phyloP scores from a whole-genome alignment of 2,888 invertebrate species.

The Smittia aterrima region DNA sequence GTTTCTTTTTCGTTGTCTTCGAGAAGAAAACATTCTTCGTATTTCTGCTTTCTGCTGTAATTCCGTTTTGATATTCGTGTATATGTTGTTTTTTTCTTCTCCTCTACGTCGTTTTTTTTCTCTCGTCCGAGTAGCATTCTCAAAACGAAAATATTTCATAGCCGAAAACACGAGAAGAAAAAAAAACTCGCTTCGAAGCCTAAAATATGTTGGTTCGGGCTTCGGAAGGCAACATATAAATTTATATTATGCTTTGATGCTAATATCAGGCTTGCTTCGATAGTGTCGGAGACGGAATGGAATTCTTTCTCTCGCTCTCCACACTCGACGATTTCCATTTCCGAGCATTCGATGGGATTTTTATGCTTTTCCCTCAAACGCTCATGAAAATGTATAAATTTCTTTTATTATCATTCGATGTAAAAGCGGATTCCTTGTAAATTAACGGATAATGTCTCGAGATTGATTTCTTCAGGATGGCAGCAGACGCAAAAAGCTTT shows the following conservation, averaged over 20 bases:
- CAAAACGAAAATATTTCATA: constrained; percentile 26
- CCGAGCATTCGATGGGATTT: not conserved
- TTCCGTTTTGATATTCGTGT: constrained; percentile 17
- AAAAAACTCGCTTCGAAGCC: constrained; percentile 14
- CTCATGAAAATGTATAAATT: not conserved
- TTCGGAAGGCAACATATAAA: constrained; percentile 4
- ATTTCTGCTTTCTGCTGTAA: constrained; percentile 31
- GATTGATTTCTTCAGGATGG: constrained; percentile 2
- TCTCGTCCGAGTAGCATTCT: constrained; percentile 13
- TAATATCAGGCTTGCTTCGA: not conserved
- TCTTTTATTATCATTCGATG: not conserved
- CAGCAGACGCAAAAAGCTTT: not conserved
- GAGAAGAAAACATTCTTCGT: constrained; percentile 39
- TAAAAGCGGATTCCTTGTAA: constrained; percentile 4
- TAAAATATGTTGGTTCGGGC: not conserved
- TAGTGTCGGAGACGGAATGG: not conserved
- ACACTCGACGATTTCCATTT: not conserved
- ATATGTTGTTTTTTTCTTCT: not conserved
- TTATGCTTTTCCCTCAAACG: not conserved
- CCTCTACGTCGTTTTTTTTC: not conserved
- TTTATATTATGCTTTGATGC: not conserved
- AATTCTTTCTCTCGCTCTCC: not conserved
- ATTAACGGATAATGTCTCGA: constrained; percentile 1
- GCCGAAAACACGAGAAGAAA: not conserved
- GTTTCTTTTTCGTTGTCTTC: constrained; percentile 28